A percentile compares a stretch with the other conserved stretches of the same genome.
Evolutionary conservation across 2,888 invertebrate species (phyloP).

Genomic region (Gnatocerus cornutus): DNA sequence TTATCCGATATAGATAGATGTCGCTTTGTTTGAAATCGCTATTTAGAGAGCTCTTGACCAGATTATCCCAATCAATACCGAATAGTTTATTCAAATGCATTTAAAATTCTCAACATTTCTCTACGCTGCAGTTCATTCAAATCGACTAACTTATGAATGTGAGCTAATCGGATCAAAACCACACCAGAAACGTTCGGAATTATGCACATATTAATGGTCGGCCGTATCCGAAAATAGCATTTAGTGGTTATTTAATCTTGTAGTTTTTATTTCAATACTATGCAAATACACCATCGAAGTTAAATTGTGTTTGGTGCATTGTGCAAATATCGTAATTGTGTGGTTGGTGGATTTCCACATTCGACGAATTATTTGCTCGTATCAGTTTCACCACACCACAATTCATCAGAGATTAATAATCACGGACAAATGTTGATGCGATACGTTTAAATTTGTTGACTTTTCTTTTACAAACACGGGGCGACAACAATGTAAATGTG

Average conservation of each 20-base stretch:
- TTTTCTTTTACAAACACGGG: no score
- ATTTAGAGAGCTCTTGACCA: no score
- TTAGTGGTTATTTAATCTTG: no score
- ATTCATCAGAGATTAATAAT: conserved; percentile 4
- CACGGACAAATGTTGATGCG: not conserved
- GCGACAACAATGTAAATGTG: no score
- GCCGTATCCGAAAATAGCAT: no score
- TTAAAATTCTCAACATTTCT: no score
- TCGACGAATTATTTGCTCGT: not conserved
- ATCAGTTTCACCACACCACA: not conserved
- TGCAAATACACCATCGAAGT: no score
- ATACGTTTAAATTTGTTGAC: not conserved
- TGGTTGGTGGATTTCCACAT: not conserved
- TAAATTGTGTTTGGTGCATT: not conserved
- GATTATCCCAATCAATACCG: no score
- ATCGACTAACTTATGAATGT: not conserved
- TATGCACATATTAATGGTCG: not conserved
- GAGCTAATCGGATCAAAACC: not conserved
- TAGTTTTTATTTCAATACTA: no score
- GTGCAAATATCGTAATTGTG: not conserved
- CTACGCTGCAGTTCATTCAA: not conserved
- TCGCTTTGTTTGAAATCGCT: no score
- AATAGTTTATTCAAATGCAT: no score
- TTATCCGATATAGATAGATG: no score
- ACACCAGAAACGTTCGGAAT: not conserved